Evolutionary conservation across 1,140 invertebrate genomes (phyloP), one percentile per base, ranked within the genome.

Genomic region (Euwallacea similis): DNA sequence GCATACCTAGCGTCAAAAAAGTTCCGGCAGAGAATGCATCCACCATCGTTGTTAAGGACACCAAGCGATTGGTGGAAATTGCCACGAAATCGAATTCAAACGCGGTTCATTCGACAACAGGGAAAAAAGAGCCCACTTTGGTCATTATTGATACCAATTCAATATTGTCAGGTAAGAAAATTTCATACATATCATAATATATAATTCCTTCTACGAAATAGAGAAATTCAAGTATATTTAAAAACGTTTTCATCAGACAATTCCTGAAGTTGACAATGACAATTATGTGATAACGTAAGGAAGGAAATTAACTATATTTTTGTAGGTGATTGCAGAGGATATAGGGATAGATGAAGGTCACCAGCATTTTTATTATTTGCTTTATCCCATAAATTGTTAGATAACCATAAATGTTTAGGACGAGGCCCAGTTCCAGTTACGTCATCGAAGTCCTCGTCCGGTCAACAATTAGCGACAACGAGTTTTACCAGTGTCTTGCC

Each of bases 71-170:
- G 60, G 88, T 90, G 9, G 88, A 90, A 79, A 90, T 92, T 71
- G 89, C 88, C 7, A 80, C 80, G 62, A 85, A 83, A 78, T 75
- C 78, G 7, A 81, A 78, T 68, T 56, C n/a, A 13, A 66, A 46
- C 11, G 69, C 77, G 10, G 73, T 72, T 4, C 13, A 13, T 8
- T 41, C 15, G 7, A 44, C 80, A 61, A 84, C 85, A 63, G 85
- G 85, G 61, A 86, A 90, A 74, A 91, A 91, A 74, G 89, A 92
- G 78, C 89, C 90, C 2, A 91, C 90, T 2, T 82, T 92, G 74
- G 90, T 93, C 41, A 91, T 93, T 60, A 91, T 93, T 68, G 90
- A 92, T 76, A 91, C 90, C 4, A 91, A 92, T 84, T 88, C 88
- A 9, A 89, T 90, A 74, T 78, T 90, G 46, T 87, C 87, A 59